Base-by-base conservation (phyloP, 1,140 invertebrate species). In the Lithobius niger region DNA sequence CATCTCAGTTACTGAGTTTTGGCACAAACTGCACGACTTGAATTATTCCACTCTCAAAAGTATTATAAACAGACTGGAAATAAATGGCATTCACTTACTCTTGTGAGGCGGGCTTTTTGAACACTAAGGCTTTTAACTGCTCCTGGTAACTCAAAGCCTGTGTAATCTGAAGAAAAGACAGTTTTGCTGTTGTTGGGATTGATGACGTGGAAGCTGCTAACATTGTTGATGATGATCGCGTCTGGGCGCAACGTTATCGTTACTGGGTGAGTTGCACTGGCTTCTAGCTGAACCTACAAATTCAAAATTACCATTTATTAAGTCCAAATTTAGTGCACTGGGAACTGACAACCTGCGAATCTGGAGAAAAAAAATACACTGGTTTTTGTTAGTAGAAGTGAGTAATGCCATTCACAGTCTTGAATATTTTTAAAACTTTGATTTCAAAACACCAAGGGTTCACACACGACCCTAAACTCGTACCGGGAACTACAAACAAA, bases 101-200 rank as follows among this genome's bases (percentile, higher is more conserved):
- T 51, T 13, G 57, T 58, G 27, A 61, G 44, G 47, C 63, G 55
- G n/a, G 61, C 59, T 52, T 62, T 54, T 49, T 60, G 56, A 2
- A 62, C 59, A 54, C 51, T 60, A 10, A 64, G 40, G 36, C 60
- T 57, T 31, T 57, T 56, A 48, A 64, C 61, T 49, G 58, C 55
- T 27, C 36, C 44, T 21, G 59, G 63, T 31, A 64, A 51, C 47
- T 57, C 57, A 43, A 60, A 64, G 45, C 60, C 48, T 22, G 55
- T 52, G 42, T 61, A 65, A 27, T 65, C 57, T 2, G 63, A 65
- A 16, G 63, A 60, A 51, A 65, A 65, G 19, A 65, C 54, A 21
- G 25, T 61, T 53, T 61, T 53, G 21, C 63, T 63, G 28, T 60
- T 61, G 3, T 53, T 51, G 18, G 63, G 63, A 56, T 59, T 61